phyloP scores from a whole-genome alignment of 1,140 invertebrate species.

The Reticulitermes speratus region DNA sequence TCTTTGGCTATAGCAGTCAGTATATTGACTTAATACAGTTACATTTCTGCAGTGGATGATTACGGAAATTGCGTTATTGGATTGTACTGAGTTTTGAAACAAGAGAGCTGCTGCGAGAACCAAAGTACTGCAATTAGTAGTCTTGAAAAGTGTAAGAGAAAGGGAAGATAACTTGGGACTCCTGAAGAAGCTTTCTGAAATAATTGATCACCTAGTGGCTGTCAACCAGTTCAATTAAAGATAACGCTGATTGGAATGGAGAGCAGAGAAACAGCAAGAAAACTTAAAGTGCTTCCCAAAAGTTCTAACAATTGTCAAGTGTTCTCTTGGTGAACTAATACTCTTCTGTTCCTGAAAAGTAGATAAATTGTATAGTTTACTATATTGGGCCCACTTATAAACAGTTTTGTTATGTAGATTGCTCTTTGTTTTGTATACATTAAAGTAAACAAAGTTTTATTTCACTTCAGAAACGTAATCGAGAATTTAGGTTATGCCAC shows the following conservation, averaged over 20 bases:
- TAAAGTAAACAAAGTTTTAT: not conserved
- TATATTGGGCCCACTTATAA: not conserved
- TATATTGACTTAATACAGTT: no score
- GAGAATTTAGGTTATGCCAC: not conserved
- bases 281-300: not conserved
- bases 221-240: not conserved
- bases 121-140: not conserved
- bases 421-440: not conserved
- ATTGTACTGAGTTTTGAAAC: no score
- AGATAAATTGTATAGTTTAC: not conserved
- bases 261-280: not conserved
- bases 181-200: not conserved
- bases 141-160: not conserved
- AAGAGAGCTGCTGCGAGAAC: not conserved
- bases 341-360: not conserved
- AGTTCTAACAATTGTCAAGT: not conserved
- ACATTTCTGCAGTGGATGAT: no score
- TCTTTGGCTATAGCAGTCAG: no score
- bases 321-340: not conserved
- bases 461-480: not conserved
- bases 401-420: not conserved
- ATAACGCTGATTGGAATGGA: not conserved
- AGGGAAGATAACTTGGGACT: not conserved
- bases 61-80: no score
- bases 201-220: not conserved